Evolutionary conservation across 2,113 vertebrate genomes (phyloP).

Genomic region (Notiomystis cincta): DNA sequence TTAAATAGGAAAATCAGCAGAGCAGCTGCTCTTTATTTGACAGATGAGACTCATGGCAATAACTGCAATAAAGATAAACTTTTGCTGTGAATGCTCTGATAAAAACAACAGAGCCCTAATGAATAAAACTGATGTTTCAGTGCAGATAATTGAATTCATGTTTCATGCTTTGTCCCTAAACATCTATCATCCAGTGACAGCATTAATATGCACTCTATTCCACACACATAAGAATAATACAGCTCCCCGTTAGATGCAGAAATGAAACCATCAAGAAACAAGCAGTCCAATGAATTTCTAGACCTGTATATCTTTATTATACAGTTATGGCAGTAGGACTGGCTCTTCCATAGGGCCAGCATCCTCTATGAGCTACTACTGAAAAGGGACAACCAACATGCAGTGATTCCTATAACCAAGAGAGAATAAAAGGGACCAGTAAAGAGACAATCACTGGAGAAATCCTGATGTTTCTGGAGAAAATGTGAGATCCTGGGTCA

Average conservation of each 20-base stretch:
- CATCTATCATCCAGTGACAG: neutral
- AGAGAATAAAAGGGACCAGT: neutral
- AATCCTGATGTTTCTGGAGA: neutral
- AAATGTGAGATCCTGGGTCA: neutral
- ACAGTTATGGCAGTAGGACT: neutral
- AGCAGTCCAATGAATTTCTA: neutral
- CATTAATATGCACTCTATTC: neutral
- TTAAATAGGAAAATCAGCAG: conserved; percentile 32
- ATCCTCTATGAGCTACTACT: neutral
- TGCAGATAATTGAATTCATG: conserved; percentile 48
- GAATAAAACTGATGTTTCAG: conserved; percentile 53
- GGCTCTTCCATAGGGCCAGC: neutral
- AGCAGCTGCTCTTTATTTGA: conserved; percentile 54
- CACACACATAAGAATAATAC: neutral
- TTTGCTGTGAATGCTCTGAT: conserved; percentile 65
- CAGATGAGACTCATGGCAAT: conserved; percentile 44
- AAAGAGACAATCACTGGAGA: neutral
- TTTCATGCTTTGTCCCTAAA: conserved; percentile 44
- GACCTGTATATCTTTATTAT: neutral
- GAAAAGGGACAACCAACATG: neutral
- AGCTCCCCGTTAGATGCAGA: neutral
- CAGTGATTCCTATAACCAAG: neutral
- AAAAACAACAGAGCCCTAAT: conserved; percentile 53
- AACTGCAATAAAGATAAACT: conserved; percentile 64
- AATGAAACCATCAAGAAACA: neutral